A percentile compares a stretch with the other conserved stretches of the same genome.
Evolutionary conservation across 1,140 invertebrate species (phyloP).

Genomic region (Drosophila watanabei): DNA sequence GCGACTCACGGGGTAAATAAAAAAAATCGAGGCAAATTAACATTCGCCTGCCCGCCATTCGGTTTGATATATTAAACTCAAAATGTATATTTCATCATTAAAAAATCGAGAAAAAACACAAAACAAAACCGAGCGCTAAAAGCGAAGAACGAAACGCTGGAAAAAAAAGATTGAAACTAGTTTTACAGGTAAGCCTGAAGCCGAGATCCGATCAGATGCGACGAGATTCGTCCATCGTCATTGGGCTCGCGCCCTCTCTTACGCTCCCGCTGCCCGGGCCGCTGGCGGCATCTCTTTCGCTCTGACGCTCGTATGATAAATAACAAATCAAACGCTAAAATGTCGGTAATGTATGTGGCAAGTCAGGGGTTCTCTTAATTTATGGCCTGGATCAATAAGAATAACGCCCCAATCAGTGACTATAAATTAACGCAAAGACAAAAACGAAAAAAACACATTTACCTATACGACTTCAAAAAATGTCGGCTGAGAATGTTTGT

Average conservation of each 20-base stretch:
- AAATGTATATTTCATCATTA: conserved; percentile 85
- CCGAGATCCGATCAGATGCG: conserved; percentile 73
- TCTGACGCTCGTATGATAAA: conserved; percentile 79
- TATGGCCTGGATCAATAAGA: conserved; percentile 85
- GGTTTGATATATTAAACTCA: conserved; percentile 84
- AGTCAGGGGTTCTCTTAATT: conserved; percentile 83
- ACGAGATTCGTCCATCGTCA: conserved; percentile 73
- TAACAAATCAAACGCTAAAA: conserved; percentile 85
- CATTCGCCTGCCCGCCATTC: conserved; percentile 72
- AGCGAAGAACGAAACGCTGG: conserved; percentile 57
- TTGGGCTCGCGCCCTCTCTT: conserved; percentile 34
- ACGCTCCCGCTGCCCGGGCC: conserved; percentile 9
- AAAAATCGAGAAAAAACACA: conserved; percentile 62
- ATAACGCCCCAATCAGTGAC: conserved; percentile 85
- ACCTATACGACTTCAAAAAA: conserved; percentile 67
- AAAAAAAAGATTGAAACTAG: conserved; percentile 78
- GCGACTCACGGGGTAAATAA: neutral
- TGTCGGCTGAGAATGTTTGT: conserved; percentile 76
- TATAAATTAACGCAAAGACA: conserved; percentile 84
- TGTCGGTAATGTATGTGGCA: conserved; percentile 84
- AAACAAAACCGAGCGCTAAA: conserved; percentile 35
- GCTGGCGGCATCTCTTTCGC: conserved; percentile 25
- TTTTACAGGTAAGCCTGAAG: conserved; percentile 75
- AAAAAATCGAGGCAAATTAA: conserved; percentile 69
- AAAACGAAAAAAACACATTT: conserved; percentile 58